Evolutionary conservation across 2,888 invertebrate species (phyloP), one percentile per base, ranked within the genome.

Genomic region (Eugnorisma glareosa): DNA sequence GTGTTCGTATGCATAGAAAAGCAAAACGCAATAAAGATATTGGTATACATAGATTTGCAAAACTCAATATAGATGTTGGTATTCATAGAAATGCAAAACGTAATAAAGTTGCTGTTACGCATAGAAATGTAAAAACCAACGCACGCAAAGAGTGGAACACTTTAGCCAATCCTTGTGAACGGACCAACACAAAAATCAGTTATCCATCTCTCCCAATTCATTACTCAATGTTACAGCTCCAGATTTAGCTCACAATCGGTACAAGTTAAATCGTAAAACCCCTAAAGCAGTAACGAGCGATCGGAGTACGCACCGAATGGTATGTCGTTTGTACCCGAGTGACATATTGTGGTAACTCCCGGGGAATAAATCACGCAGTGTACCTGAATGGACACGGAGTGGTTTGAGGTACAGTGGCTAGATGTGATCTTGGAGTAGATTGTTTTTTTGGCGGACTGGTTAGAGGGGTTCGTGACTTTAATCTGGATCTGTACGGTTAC

Each of bases 311-410:
- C 88, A 90, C 85, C 79, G 86, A 89, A 86, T 89, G 89, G 90
- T 87, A 88, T 88, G 90, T 91, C 92, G 91, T 92, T 92, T 90
- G 90, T 91, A 89, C 88, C 84, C 79, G 87, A 84, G 93, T 93
- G 94, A 94, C 94, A 92, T 94, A 94, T 94, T 94, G 94, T 93
- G 92, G 92, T 89, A 92, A 92, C 92, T 93, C 90, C 86, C 86
- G 78, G 79, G 89, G 91, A 92, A 94, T 94, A 93, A 93, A 94
- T 94, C 93, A 93, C 90, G 84, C 83, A 84, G 84, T 86, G 89
- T 91, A 92, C 92, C 92, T 92, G 92, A 88, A 91, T 90, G 89
- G 85, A 86, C 87, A 82, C 43, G 45, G 87, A 86, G 77, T 66
- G 68, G 64, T 69, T 63, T 70, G 59, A 59, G 35, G 40, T 83